A percentile compares a stretch with the other conserved stretches of the same genome.
Conservation (phyloP, 1,140 invertebrate species). For the Paralvinella palmiformis region DNA sequence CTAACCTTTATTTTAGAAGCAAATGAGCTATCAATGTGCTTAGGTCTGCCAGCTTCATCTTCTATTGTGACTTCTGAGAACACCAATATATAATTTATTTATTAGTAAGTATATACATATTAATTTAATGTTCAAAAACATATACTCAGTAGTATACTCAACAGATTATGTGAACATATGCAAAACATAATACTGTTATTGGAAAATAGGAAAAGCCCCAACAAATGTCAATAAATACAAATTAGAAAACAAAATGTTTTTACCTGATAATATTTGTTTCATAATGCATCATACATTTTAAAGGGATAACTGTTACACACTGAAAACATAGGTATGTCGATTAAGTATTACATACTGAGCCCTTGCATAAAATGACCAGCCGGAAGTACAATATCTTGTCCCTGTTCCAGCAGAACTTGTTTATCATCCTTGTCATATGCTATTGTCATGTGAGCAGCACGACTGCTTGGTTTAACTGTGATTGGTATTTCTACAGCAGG, state of each 20-base stretch:
- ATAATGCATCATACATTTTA: too few species aligned
- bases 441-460: constrained; percentile 30
- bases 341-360: constrained; percentile 27
- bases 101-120: background rate
- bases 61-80: background rate
- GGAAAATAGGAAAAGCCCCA: too few species aligned
- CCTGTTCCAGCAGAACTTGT: constrained; percentile 23
- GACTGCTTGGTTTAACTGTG: constrained; percentile 35
- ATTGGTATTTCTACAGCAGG: constrained; percentile 34
- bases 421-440: constrained; percentile 26
- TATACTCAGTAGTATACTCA: too few species aligned
- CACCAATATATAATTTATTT: background rate
- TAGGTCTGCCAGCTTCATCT: constrained; percentile 1
- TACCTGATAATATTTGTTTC: too few species aligned
- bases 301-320: background rate
- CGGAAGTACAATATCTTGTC: constrained; percentile 23
- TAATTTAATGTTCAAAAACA: too few species aligned
- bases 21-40: background rate
- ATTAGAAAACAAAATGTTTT: too few species aligned
- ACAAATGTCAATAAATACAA: too few species aligned
- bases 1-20: constrained; percentile 9
- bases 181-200: too few species aligned
- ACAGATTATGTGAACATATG: too few species aligned
- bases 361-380: constrained; percentile 30
- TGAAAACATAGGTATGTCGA: background rate